Evolutionary conservation across 1,140 invertebrate species (phyloP), one percentile per base, ranked within the genome.

Genomic region (Thaumatotibia leucotreta): DNA sequence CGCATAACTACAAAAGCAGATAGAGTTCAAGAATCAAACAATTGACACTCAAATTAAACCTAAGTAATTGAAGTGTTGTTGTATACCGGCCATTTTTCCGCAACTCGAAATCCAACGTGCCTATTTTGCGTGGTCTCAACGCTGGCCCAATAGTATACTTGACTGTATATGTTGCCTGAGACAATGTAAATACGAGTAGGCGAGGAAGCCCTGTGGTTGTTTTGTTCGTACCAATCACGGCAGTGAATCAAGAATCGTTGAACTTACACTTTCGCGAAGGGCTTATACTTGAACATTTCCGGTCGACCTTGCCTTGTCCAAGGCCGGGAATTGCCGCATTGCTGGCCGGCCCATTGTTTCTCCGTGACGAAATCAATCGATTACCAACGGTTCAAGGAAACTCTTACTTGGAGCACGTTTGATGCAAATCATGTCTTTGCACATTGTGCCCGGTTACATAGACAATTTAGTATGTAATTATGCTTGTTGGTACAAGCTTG

Each of bases 221-320:
- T 17, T 3, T 45, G 39, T 14, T 39, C 35, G 4, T 3, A 27
- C 22, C 50, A 24, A 23, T 52, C 22, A 11, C 20, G 22, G 49
- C n/a, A 54, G 50, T 54, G 23, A 54, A 14, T 45, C 50, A 27
- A 24, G 23, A 54, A 11, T n/a, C 23, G 50, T 54, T 27, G 10
- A 27, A 31, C 23, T 5, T n/a, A 8, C 23, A 27, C 23, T 27
- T 52, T 52, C 50, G 20, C 23, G 23, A 58, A 29, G 52, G 52
- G 52, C 23, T 27, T 29, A n/a, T 65, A 66, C 70, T 71, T 75
- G 70, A 79, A 79, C 79, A 74, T 79, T 75, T 79, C 80, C 71
- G 74, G 71, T 58, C 72, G 75, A 72, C 79, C 79, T 83, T 80
- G 79, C 69, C 75, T 67, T 67, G 45, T 6, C 22, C 68, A 79